These are phyloP conservation scores for Cepaea hortensis DNA, from an alignment of 2,888 invertebrate genomes.

Conservation along the genomic window DNA sequence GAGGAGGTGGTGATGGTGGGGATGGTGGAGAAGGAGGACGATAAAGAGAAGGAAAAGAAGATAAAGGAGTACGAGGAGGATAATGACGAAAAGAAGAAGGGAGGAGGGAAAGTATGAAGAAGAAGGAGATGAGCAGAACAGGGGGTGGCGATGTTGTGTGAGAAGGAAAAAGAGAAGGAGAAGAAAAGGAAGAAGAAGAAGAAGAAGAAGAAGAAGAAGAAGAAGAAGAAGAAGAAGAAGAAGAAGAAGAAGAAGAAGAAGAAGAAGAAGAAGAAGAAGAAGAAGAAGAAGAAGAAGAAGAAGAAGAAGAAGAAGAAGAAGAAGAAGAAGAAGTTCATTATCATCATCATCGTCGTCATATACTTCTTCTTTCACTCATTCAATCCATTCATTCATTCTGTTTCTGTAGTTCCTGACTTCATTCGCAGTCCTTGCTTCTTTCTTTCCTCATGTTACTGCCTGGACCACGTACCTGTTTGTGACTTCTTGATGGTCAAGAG, in stretches of 20 bases:
- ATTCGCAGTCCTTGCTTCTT: no score
- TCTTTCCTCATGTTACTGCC: not conserved
- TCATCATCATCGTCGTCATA: no score
- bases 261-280: conserved; percentile 5
- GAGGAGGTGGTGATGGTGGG: no score
- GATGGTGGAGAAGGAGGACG: no score
- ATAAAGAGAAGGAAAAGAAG: no score
- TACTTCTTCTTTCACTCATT: no score
- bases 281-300: conserved; percentile 6
- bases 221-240: conserved; percentile 4
- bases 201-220: not conserved
- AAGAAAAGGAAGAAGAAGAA: not conserved
- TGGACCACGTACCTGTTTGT: conserved; percentile 24
- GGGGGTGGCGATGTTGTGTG: no score
- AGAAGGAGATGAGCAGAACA: no score
- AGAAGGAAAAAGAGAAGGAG: not conserved
- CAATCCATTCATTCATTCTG: no score
- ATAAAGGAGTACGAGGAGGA: no score
- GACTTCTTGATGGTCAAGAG: conserved; percentile 42
- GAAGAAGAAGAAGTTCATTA: not conserved
- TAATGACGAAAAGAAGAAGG: no score
- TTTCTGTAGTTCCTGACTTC: not conserved
- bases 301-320: conserved; percentile 21
- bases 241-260: not conserved
- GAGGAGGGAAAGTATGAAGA: no score